Evolutionary conservation across 1,140 invertebrate species (phyloP).

Genomic region (Pantala flavescens): DNA sequence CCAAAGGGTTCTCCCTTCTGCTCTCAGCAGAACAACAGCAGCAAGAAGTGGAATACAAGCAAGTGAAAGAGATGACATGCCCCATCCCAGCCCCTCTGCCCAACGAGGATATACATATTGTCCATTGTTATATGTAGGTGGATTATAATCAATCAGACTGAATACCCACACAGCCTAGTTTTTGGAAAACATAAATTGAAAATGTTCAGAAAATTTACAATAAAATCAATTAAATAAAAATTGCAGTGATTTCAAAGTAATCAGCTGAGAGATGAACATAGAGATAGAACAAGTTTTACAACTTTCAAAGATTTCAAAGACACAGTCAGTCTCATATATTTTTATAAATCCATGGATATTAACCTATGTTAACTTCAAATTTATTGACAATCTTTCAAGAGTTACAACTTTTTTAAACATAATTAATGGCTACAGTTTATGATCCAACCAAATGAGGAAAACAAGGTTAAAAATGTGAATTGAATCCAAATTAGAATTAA

Average conservation of each 20-base stretch:
- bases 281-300: no score
- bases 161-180: constrained; percentile 70
- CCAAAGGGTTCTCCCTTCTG: constrained; percentile 55
- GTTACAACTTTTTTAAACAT: no score
- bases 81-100: constrained; percentile 80
- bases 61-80: constrained; percentile 66
- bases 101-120: constrained; percentile 69
- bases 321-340: no score
- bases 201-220: constrained; percentile 11
- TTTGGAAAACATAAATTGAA: constrained; percentile 24
- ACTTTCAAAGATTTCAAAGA: no score
- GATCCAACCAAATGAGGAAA: no score
- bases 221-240: constrained; percentile 8
- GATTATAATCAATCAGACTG: constrained; percentile 73
- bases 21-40: constrained; percentile 53
- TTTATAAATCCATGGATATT: no score
- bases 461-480: no score
- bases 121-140: constrained; percentile 66
- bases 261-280: background rate
- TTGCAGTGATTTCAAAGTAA: background rate
- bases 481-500: no score
- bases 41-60: constrained; percentile 78
- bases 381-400: no score
- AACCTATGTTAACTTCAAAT: no score
- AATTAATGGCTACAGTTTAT: no score